phyloP scores from a whole-genome alignment of 2,113 vertebrate species.

The Sylvilagus bachmani region DNA sequence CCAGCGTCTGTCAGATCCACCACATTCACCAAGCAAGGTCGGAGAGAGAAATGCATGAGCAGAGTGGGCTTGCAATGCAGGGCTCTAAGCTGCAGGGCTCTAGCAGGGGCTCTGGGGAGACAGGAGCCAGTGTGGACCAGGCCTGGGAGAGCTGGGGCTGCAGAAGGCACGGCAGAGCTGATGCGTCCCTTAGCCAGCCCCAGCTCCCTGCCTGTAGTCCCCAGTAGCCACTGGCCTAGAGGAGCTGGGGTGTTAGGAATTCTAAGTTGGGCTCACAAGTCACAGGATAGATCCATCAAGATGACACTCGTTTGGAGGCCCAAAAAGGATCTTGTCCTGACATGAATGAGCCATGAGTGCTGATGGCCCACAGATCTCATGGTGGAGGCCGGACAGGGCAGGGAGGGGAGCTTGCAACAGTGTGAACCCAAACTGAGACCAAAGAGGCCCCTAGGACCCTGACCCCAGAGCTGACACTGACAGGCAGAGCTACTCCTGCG shows the following conservation, averaged over 20 bases:
- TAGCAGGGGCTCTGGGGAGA: not conserved
- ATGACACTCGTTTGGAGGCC: not conserved
- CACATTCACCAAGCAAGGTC: not conserved
- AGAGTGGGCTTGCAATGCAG: not conserved
- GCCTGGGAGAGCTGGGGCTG: not conserved
- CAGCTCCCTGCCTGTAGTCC: not conserved
- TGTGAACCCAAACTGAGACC: not conserved
- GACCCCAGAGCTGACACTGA: not conserved
- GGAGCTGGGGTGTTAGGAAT: not conserved
- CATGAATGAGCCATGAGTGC: not conserved
- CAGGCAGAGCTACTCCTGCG: not conserved
- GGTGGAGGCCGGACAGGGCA: not conserved
- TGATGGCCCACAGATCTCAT: not conserved
- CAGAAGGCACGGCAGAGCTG: too few species aligned
- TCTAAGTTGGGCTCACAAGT: not conserved
- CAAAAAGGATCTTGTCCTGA: not conserved
- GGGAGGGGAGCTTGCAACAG: not conserved
- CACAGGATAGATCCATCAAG: not conserved
- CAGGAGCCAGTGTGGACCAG: not conserved
- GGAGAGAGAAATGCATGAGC: not conserved
- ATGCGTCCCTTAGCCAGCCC: too few species aligned
- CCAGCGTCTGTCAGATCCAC: not conserved
- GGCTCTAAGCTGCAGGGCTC: not conserved
- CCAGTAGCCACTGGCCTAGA: fast-evolving
- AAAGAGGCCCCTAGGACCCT: not conserved